These are phyloP conservation scores for Platysternon megacephalum DNA, from an alignment of 2,113 vertebrate genomes.

Conservation along the genomic window DNA sequence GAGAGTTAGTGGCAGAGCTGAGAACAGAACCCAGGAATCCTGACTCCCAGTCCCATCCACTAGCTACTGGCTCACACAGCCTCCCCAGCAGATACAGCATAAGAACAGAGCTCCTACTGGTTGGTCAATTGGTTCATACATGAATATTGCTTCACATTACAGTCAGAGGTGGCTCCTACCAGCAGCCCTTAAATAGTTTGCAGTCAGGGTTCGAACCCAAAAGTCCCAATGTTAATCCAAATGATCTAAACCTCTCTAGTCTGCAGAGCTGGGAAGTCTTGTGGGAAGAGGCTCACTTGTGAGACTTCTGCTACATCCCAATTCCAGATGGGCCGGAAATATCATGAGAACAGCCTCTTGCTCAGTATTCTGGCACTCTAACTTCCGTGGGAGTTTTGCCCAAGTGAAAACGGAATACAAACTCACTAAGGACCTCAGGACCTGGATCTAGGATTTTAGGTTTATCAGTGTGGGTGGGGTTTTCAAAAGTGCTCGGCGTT, in stretches of 20 bases:
- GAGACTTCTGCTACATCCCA: not conserved
- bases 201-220: not conserved
- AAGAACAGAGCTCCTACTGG: not conserved
- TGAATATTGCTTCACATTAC: not conserved
- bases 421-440: not conserved
- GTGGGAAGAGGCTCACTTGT: conserved; percentile 21
- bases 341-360: conserved; percentile 20
- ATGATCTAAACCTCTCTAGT: not conserved
- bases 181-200: not conserved
- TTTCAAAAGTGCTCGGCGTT: not conserved
- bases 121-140: not conserved
- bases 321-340: not conserved
- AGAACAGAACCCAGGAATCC: not conserved
- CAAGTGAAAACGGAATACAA: not conserved
- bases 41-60: not conserved
- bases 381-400: not conserved
- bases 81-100: not conserved
- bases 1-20: not conserved
- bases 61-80: not conserved
- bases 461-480: not conserved
- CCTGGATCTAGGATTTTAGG: not conserved
- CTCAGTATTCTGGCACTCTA: conserved; percentile 20
- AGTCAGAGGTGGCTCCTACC: not conserved
- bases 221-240: not conserved
- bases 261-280: not conserved